These are phyloP conservation scores for Diplosoma virens DNA, from an alignment of 23 tunicate species.

Conservation along the genomic window DNA sequence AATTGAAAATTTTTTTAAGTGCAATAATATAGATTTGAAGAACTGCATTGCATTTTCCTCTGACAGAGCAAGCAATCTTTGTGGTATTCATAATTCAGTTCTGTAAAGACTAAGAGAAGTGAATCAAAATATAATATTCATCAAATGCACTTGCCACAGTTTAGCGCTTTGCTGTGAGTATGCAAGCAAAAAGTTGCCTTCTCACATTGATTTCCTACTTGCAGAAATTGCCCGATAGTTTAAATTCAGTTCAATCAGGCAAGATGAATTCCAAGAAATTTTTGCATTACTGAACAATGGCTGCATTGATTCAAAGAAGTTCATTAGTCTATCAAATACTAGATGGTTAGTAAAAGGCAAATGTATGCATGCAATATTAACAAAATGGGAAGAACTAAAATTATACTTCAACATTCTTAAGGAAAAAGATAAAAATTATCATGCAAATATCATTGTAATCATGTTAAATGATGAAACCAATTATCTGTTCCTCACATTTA, in stretches of 20 bases:
- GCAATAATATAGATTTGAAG: not conserved
- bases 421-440: slow-evolving; percentile 2
- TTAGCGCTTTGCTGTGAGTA: slow-evolving; percentile 4
- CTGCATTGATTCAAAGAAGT: not conserved
- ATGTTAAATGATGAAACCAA: slow-evolving; percentile 1
- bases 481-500: slow-evolving; percentile 1
- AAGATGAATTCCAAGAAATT: not conserved
- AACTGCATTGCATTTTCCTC: slow-evolving; percentile 20
- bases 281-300: not conserved
- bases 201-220: not conserved
- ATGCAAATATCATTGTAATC: slow-evolving; percentile 10
- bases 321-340: not conserved
- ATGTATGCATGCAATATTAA: not conserved
- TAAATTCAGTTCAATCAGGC: slow-evolving; percentile 1
- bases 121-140: not conserved
- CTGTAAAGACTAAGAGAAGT: not conserved
- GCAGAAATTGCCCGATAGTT: slow-evolving; percentile 9
- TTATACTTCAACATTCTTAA: not conserved
- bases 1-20: not conserved
- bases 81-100: slow-evolving; percentile 10
- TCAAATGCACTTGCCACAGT: slow-evolving; percentile 14
- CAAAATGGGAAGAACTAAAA: slow-evolving; percentile 6
- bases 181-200: slow-evolving; percentile 1
- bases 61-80: not conserved
- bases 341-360: slow-evolving; percentile 2